Evolutionary conservation across 1,140 invertebrate species (phyloP).

Genomic region (Polyergus mexicanus): DNA sequence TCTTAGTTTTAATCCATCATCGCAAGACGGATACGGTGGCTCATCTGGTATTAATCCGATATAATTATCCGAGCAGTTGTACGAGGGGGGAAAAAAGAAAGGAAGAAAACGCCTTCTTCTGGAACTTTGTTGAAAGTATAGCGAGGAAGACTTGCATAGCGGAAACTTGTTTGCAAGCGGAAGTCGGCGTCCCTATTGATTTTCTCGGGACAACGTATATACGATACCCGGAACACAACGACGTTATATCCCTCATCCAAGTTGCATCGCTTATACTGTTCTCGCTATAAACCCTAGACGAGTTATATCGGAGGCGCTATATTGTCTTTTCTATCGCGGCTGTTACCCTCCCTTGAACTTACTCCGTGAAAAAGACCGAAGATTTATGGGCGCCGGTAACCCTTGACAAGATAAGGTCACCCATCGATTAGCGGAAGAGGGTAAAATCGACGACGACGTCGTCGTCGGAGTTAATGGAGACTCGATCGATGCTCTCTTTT

Average conservation of each 20-base stretch:
- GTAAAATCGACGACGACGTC: constrained; percentile 42
- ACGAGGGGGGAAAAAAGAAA: too few species aligned
- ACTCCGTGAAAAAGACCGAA: constrained; percentile 59
- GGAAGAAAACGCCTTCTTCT: background rate
- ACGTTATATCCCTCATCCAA: constrained; percentile 60
- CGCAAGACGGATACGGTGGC: background rate
- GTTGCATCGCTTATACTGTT: constrained; percentile 57
- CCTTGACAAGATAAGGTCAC: constrained; percentile 74
- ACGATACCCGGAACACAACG: constrained; percentile 59
- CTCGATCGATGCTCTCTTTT: constrained; percentile 61
- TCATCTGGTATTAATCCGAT: constrained; percentile 39
- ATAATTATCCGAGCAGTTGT: constrained; percentile 21
- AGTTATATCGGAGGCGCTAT: background rate
- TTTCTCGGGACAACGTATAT: constrained; percentile 58
- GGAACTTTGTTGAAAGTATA: constrained; percentile 34
- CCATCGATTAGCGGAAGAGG: constrained; percentile 70
- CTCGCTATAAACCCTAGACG: background rate
- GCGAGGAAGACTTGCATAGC: constrained; percentile 36
- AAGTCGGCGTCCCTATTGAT: constrained; percentile 59
- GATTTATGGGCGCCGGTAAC: constrained; percentile 70
- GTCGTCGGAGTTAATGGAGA: constrained; percentile 65
- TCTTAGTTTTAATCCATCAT: constrained; percentile 26
- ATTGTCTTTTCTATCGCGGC: constrained; percentile 42
- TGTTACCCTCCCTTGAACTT: constrained; percentile 72
- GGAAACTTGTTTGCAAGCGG: constrained; percentile 59